phyloP scores from a whole-genome alignment of 2,888 invertebrate genomes.

The Thereva unica region DNA sequence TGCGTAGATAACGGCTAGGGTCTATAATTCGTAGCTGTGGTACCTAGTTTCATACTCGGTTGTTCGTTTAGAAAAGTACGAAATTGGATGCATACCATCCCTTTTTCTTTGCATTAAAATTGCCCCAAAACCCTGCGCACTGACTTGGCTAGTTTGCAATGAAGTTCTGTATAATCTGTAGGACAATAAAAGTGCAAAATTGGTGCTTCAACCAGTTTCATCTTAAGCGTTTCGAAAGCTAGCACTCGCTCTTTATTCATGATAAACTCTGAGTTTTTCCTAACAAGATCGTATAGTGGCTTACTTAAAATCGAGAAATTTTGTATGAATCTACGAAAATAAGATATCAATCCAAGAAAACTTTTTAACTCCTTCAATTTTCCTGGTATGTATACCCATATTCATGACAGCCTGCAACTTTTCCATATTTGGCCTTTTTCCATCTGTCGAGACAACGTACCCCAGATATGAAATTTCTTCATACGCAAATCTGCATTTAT shows the following conservation, averaged over 20 bases:
- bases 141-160: background rate
- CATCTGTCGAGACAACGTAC: no score
- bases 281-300: background rate
- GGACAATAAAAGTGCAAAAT: background rate
- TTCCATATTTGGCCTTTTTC: no score
- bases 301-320: background rate
- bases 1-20: background rate
- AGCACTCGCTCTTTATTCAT: background rate
- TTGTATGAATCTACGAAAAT: background rate
- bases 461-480: no score
- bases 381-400: background rate
- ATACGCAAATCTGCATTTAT: no score
- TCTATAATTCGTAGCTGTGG: background rate
- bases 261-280: background rate
- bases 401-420: no score
- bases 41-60: background rate
- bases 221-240: background rate
- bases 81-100: background rate
- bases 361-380: background rate
- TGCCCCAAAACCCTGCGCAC: background rate
- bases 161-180: slow-evolving; percentile 1
- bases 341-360: background rate
- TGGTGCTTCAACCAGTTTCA: background rate
- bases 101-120: background rate
- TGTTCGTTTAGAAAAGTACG: slow-evolving; percentile 1